Evolutionary conservation across 2,113 vertebrate genomes (phyloP).

Genomic region (Pristiophorus japonicus): DNA sequence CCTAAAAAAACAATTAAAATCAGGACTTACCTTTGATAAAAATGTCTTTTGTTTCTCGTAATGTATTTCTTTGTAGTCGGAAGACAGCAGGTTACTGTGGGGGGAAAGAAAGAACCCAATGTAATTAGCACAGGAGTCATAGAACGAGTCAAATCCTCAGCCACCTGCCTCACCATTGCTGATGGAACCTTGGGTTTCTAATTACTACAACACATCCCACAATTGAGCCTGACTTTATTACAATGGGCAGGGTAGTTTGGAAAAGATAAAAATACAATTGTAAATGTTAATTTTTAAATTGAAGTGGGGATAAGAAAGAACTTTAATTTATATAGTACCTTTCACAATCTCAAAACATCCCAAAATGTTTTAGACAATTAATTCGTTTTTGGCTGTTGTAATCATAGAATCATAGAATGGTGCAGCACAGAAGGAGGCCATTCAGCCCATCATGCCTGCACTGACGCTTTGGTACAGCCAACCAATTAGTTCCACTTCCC

Average conservation of each 20-base stretch:
- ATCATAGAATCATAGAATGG: not conserved
- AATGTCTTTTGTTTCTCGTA: slow-evolving; percentile 79
- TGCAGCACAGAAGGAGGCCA: not conserved
- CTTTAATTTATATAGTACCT: not conserved
- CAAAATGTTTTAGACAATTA: not conserved
- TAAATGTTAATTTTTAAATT: not conserved
- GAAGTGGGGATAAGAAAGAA: not conserved
- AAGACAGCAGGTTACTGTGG: slow-evolving; percentile 84
- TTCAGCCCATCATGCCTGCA: not conserved
- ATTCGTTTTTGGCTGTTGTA: not conserved
- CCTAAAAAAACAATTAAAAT: not conserved
- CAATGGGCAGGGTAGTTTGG: not conserved
- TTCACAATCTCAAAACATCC: not conserved
- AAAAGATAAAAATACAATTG: not conserved
- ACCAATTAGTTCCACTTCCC: not conserved
- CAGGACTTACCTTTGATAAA: slow-evolving; percentile 75
- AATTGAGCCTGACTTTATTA: not conserved
- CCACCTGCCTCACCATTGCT: not conserved
- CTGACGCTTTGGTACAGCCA: not conserved
- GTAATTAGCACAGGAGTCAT: not conserved
- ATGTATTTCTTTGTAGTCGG: slow-evolving; percentile 91
- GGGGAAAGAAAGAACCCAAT: slow-evolving; percentile 43
- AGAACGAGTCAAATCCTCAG: not conserved
- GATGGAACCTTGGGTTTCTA: not conserved
- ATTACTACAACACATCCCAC: not conserved